Base-by-base conservation (phyloP, 2,113 vertebrate genomes). In the Zosterops japonicus region DNA sequence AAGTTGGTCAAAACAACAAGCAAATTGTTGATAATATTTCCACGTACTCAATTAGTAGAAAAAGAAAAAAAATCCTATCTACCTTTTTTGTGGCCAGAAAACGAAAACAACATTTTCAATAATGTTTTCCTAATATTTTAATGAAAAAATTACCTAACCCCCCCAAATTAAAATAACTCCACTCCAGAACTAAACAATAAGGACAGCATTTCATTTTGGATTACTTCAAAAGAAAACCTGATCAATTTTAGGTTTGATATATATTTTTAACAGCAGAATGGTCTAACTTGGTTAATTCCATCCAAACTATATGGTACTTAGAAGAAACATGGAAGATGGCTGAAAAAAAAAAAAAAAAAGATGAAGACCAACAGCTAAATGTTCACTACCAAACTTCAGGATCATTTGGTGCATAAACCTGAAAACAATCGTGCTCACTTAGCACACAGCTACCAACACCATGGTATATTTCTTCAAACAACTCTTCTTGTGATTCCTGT, bases 301-400 rank as follows among this genome's bases (percentile, higher is more conserved):
- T 24, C 4, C 52, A 53, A 87, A 55, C 18, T 18, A 27, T 8
- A 53, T 8, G 18, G n/a, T 28, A 91, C 35, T 57, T 49, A 25
- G 12, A 84, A 50, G 23, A 50, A 39, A 61, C 3, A 28, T 12
- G 14, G 69, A 74, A 86, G 35, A 53, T 9, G 14, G 11, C 0
- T 68, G 8, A 13, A 23, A 20, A 63, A n/a, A 25, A 49, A 46
- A n/a, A 31, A 0, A 31, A 31, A 0, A 31, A 0, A 8, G 0
- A 61, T 47, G 28, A 91, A 25, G 23, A 76, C 6, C n/a, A 87
- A 36, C 4, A 69, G 36, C 27, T 50, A 29, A 83, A 65, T n/a
- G 22, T 20, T 81, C 42, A 61, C n/a, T 78, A 61, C 5, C 41
- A 59, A 67, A 84, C 12, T 36, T 47, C 42, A 53, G 47, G 16